Evolutionary conservation across 1,140 invertebrate genomes (phyloP).

Genomic region (Drosophila carrolli): DNA sequence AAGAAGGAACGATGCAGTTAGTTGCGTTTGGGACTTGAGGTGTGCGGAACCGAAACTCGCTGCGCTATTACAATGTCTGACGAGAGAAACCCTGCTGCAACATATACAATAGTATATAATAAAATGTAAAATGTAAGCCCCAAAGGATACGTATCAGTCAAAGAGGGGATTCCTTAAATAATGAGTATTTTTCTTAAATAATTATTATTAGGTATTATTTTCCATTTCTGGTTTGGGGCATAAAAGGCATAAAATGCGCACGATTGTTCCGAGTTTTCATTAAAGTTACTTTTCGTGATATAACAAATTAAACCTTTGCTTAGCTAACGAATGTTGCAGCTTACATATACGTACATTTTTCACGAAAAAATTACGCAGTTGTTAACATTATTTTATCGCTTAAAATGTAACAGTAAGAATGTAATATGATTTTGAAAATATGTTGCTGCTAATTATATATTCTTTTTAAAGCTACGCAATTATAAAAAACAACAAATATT

Average conservation of each 20-base stretch:
- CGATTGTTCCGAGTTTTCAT: slow-evolving; percentile 7
- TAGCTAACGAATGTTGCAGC: neutral
- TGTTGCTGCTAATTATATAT: slow-evolving; percentile 17
- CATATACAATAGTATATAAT: slow-evolving; percentile 11
- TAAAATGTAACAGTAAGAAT: no score
- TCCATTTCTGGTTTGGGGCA: neutral
- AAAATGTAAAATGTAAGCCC: slow-evolving; percentile 10
- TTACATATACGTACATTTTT: no score
- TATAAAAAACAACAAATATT: slow-evolving; percentile 14
- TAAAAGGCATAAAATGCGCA: neutral
- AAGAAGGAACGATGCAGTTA: no score
- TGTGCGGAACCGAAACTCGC: no score
- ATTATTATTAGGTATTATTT: neutral
- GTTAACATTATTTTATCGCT: no score
- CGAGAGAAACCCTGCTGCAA: no score
- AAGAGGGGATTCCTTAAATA: slow-evolving; percentile 8
- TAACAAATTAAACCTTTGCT: neutral
- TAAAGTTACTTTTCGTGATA: neutral
- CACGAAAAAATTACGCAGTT: slow-evolving; percentile 1
- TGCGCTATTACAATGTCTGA: no score
- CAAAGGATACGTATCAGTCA: slow-evolving; percentile 29
- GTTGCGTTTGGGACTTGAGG: no score
- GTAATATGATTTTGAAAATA: no score
- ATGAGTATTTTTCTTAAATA: neutral
- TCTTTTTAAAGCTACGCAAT: slow-evolving; percentile 40